Conservation (phyloP, 2,888 invertebrate genomes). For the Campoplex nolae region DNA sequence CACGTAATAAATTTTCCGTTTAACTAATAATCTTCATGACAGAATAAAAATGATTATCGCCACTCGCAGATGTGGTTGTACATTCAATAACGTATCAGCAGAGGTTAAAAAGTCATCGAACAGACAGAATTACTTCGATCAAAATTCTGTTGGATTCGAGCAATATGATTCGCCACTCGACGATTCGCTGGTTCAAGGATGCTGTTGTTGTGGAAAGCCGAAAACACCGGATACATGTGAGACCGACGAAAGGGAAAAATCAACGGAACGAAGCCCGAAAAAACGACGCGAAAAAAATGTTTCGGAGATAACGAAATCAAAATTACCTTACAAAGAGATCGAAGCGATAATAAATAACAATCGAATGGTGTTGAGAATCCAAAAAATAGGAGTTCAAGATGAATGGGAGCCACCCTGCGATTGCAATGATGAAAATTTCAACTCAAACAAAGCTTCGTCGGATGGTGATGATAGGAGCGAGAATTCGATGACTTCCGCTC, state of each 20-base stretch:
- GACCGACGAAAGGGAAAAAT: background rate
- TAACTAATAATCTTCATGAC: constrained; percentile 15
- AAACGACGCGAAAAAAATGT: constrained; percentile 59
- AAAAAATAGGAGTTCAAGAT: constrained; percentile 69
- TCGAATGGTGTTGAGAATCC: constrained; percentile 75
- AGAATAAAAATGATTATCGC: constrained; percentile 75
- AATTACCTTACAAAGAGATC: constrained; percentile 80
- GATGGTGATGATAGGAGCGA: constrained; percentile 23
- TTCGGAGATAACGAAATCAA: constrained; percentile 77
- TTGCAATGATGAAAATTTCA: constrained; percentile 69
- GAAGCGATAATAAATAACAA: constrained; percentile 79
- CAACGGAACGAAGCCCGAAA: background rate
- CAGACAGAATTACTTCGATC: constrained; percentile 14
- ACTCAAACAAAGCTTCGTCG: background rate
- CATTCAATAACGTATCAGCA: constrained; percentile 24
- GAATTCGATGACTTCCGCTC: constrained; percentile 43
- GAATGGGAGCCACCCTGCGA: constrained; percentile 79
- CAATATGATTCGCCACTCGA: background rate
- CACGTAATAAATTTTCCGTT: constrained; percentile 39
- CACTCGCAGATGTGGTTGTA: constrained; percentile 75
- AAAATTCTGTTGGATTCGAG: background rate
- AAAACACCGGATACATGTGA: background rate
- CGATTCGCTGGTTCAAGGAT: constrained; percentile 23
- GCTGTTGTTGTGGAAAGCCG: constrained; percentile 25
- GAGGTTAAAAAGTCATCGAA: constrained; percentile 5